Evolutionary conservation across 2,888 invertebrate genomes (phyloP), one percentile per base, ranked within the genome.

Genomic region (Malacosoma neustria): DNA sequence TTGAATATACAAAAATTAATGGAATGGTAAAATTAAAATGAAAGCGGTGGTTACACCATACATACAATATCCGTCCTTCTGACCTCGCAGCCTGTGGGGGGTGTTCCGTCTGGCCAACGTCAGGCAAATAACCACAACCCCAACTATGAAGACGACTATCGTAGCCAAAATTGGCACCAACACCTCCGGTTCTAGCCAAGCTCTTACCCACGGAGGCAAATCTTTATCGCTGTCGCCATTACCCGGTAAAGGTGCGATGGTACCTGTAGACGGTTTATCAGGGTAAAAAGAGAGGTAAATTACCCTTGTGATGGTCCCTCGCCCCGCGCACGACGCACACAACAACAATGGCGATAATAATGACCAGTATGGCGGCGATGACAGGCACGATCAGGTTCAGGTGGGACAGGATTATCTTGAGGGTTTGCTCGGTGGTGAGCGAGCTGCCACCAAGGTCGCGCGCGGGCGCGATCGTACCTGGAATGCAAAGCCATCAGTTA

Each of bases 351-450:
- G 96, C 96, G 81, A 96, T 93, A 76, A 97, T 93, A 81, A 96
- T 94, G 86, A 97, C 96, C 67, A 97, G 90, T 59, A 95, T 89
- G 60, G 96, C 95, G 54, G 96, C 95, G 73, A 95, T 93, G 61
- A 97, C 94, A 39, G 97, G 97, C 65, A 97, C 94, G 86, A 97
- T 94, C 71, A 97, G 91, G 89, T 96, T 95, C 72, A 96, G 90
- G 87, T 96, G 95, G 62, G 94, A 92, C 84, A 95, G 91, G 79
- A 96, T 91, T 69, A 94, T 91, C 89, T 93, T 93, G 87, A 95
- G 89, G 57, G 94, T 93, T 79, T 93, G 93, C 84, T 94, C 93
- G 66, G 90, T 87, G 64, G 92, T 92, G 65, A 91, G 87, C 61
- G 91, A 88, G 70, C 92, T 92, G 59, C 61, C 75, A 46, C 71